Base-by-base conservation (phyloP, 2,888 invertebrate species). In the Ennomos quercinarius region DNA sequence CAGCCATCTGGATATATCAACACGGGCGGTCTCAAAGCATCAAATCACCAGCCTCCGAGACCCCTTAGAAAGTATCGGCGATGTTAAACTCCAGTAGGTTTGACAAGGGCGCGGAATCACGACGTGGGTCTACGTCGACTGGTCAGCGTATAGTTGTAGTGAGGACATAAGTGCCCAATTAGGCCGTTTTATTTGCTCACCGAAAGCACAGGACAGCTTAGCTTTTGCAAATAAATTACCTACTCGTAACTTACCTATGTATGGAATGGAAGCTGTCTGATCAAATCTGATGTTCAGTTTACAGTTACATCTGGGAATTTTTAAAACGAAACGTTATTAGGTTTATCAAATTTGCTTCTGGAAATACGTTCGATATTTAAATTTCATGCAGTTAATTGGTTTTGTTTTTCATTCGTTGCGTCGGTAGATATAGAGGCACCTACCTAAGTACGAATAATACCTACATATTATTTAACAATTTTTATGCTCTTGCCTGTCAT, bases 141-240 rank as follows among this genome's bases (percentile, higher is more conserved):
- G 63, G 68, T 13, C 62, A 47, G 36, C 10, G 46, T 42, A 46
- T 52, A 52, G 61, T 60, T 55, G 61, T 68, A 63, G 61, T 63
- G 67, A 61, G 67, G 62, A 65, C 62, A 46, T 64, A 65, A 68
- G 67, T 67, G 68, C 62, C 65, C 68, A 69, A 69, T 69, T 69
- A 69, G 67, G 60, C 43, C 58, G 66, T 62, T 69, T 69, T 68
- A 68, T 68, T 66, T 70, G 63, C 66, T 60, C 55, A 58, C 64
- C 64, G 56, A 70, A 70, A 67, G 68, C 67, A 61, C 50, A 50
- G 65, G 55, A 58, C 52, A 53, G 63, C 64, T 67, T 63, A 59
- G 66, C 66, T 67, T 69, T 63, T 54, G 62, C 64, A 69, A 69
- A 69, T 67, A 66, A 66, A 67, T 60, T 34, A 63, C 46, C 56